phyloP scores from a whole-genome alignment of 2,797 vertebrate species.

The Phoebastria nigripes region DNA sequence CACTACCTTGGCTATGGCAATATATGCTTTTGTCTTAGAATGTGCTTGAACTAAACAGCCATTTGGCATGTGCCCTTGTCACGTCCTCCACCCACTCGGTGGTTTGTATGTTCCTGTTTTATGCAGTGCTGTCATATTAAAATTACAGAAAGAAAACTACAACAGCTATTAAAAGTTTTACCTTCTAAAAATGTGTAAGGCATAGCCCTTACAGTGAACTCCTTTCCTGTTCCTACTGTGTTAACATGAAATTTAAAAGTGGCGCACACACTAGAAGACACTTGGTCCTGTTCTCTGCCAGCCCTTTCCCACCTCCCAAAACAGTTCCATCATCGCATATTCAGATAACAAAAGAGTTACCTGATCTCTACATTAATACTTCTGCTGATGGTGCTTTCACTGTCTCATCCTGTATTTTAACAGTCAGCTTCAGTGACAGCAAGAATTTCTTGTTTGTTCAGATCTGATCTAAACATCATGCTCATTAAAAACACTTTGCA shows the following conservation, averaged over 20 bases:
- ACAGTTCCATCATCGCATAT: neutral
- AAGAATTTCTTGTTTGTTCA: neutral
- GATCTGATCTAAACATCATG: neutral
- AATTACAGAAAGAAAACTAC: neutral
- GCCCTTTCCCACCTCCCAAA: neutral
- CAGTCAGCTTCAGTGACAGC: neutral
- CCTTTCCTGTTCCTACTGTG: neutral
- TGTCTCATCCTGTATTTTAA: neutral
- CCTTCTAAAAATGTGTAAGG: neutral
- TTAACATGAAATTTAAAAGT: neutral
- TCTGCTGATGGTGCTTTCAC: neutral
- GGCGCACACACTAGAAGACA: neutral
- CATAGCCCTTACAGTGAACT: neutral
- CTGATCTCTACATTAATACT: neutral
- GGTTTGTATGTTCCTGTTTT: neutral
- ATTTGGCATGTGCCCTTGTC: neutral
- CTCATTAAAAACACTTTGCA: neutral
- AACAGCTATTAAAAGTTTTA: neutral
- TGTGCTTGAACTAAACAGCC: neutral
- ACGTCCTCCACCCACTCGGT: neutral
- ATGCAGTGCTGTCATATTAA: neutral
- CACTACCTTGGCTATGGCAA: neutral
- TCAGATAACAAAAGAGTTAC: neutral
- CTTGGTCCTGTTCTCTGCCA: neutral
- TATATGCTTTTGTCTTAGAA: neutral